Conservation (phyloP, 2,797 vertebrate genomes). For the Micropoecilia bifurca region DNA sequence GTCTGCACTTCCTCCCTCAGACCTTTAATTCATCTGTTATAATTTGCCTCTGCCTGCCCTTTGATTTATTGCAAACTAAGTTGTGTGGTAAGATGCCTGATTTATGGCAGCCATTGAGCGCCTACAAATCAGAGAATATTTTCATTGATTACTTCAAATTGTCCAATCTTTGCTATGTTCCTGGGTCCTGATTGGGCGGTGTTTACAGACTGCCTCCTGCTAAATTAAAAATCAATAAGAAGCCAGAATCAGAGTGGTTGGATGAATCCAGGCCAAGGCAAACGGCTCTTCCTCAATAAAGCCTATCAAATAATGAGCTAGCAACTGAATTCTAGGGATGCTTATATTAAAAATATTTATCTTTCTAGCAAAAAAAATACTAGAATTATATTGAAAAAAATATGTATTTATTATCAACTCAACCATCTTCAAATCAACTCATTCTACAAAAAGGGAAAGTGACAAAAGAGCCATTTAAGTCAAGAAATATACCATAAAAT, state of each 20-base stretch:
- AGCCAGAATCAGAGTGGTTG: constrained; percentile 89
- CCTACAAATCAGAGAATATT: constrained; percentile 86
- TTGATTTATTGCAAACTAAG: constrained; percentile 98
- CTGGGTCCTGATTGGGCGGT: constrained; percentile 96
- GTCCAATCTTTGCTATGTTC: constrained; percentile 98
- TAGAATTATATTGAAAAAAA: constrained; percentile 35
- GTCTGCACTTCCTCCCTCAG: constrained; percentile 83
- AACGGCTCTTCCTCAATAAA: constrained; percentile 87
- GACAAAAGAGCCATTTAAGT: background rate
- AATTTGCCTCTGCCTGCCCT: constrained; percentile 89
- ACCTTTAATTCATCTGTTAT: constrained; percentile 96
- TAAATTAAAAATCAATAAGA: constrained; percentile 99
- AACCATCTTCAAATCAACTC: constrained; percentile 30
- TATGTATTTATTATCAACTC: constrained; percentile 59
- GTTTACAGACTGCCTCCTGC: constrained; percentile 95
- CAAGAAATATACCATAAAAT: background rate
- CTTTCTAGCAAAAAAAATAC: constrained; percentile 30
- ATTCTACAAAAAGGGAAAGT: background rate
- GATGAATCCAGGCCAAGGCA: constrained; percentile 90
- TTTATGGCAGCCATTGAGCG: constrained; percentile 91
- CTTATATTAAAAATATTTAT: constrained; percentile 66
- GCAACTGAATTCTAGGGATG: constrained; percentile 75
- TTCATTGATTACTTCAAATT: constrained; percentile 99
- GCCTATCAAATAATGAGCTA: constrained; percentile 70
- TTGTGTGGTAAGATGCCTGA: constrained; percentile 90